These are phyloP conservation scores for Biston stratarius DNA, from an alignment of 2,888 invertebrate genomes.

Conservation along the genomic window DNA sequence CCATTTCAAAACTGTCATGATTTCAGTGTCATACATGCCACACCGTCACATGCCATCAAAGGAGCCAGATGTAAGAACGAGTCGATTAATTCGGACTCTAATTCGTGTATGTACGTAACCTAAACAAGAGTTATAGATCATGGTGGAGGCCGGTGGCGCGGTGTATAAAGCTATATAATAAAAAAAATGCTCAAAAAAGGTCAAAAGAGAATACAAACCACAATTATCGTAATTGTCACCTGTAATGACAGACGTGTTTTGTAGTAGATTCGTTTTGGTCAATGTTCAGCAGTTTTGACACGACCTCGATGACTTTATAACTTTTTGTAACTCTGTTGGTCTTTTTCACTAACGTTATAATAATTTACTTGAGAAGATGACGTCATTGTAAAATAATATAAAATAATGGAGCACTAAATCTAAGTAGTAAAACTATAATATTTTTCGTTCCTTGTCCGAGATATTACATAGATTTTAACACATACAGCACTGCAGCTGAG, in stretches of 20 bases:
- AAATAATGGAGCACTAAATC: too few species aligned
- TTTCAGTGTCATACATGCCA: constrained; percentile 75
- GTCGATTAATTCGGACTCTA: constrained; percentile 74
- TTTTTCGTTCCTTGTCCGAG: too few species aligned
- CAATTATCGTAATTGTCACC: not conserved
- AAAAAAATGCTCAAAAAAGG: not conserved
- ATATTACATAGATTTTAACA: too few species aligned
- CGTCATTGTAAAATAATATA: not conserved
- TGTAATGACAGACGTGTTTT: not conserved
- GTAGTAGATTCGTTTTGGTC: not conserved
- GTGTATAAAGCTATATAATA: constrained; percentile 9
- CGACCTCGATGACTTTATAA: not conserved
- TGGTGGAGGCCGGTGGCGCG: constrained; percentile 43
- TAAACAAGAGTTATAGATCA: too few species aligned
- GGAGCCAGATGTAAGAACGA: constrained; percentile 68
- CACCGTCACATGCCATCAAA: constrained; percentile 55
- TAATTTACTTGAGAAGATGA: not conserved
- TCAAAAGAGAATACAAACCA: not conserved
- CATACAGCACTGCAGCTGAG: too few species aligned
- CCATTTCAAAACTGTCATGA: constrained; percentile 28
- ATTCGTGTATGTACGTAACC: constrained; percentile 83
- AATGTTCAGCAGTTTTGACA: not conserved
- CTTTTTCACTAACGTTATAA: not conserved
- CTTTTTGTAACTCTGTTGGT: not conserved
- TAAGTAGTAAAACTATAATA: too few species aligned